Evolutionary conservation across 2,113 vertebrate species (phyloP).

Genomic region (Chaenogobius annularis): DNA sequence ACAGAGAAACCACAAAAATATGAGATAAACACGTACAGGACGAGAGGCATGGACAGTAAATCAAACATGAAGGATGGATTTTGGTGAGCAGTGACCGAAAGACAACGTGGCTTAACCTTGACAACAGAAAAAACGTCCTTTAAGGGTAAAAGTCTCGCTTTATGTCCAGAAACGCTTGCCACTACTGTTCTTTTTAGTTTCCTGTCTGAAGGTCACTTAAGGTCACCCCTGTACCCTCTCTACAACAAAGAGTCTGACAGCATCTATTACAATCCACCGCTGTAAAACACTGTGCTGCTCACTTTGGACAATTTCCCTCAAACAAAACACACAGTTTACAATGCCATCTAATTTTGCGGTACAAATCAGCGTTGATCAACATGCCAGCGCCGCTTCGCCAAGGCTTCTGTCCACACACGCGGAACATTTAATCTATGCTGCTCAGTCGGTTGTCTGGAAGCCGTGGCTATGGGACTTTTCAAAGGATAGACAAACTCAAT

Average conservation of each 20-base stretch:
- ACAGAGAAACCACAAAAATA: neutral
- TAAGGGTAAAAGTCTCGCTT: neutral
- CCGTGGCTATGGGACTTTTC: conserved; percentile 3
- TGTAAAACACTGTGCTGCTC: neutral
- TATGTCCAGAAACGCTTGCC: neutral
- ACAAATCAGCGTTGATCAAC: conserved; percentile 46
- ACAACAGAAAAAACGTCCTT: neutral
- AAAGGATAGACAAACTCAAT: conserved; percentile 46
- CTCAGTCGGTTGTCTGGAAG: conserved; percentile 53
- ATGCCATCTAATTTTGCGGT: conserved; percentile 32
- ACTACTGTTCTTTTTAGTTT: neutral
- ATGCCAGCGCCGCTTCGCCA: conserved; percentile 30
- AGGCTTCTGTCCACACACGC: conserved; percentile 5
- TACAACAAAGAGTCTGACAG: neutral
- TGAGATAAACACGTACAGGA: neutral
- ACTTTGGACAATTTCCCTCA: neutral
- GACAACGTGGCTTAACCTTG: conserved; percentile 19
- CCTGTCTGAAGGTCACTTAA: conserved; percentile 1
- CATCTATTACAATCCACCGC: conserved; percentile 3
- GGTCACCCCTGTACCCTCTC: neutral
- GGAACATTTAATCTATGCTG: conserved; percentile 56
- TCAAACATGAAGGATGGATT: neutral
- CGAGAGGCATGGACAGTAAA: conserved; percentile 8
- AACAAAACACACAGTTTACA: conserved; percentile 1
- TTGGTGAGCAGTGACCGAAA: neutral